A percentile compares a stretch with the other conserved stretches of the same genome.
phyloP scores from a whole-genome alignment of 2,113 vertebrate species.

The Cariama cristata region DNA sequence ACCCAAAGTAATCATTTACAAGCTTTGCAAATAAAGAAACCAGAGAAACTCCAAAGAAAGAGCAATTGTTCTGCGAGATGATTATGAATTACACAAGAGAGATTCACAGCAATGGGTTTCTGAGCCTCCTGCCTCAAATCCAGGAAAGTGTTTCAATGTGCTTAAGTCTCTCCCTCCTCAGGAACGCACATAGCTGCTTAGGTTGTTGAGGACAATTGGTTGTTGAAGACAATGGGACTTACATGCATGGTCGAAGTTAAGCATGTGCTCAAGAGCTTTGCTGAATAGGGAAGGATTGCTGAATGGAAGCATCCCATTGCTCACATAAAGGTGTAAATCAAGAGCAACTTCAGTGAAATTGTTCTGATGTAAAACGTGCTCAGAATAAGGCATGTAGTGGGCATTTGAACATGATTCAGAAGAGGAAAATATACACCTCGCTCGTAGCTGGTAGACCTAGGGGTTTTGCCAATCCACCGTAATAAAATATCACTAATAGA shows the following conservation, averaged over 20 bases:
- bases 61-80: constrained; percentile 9
- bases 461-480: background rate
- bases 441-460: background rate
- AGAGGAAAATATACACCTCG: background rate
- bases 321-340: constrained; percentile 50
- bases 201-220: constrained; percentile 34
- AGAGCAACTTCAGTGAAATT: constrained; percentile 33
- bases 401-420: background rate
- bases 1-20: background rate
- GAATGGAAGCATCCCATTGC: constrained; percentile 44
- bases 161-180: background rate
- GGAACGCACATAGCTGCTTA: constrained; percentile 35
- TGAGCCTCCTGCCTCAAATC: constrained; percentile 43
- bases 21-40: constrained; percentile 35
- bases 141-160: background rate
- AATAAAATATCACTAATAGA: background rate
- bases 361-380: constrained; percentile 6
- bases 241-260: constrained; percentile 15
- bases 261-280: constrained; percentile 41
- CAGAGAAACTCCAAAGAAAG: background rate
- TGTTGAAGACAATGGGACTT: constrained; percentile 47
- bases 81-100: constrained; percentile 29
- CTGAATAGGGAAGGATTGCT: constrained; percentile 47
- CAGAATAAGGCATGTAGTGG: background rate
- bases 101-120: constrained; percentile 22